A percentile compares a stretch with the other conserved stretches of the same genome.
phyloP scores from a whole-genome alignment of 2,113 vertebrate species.

The Lynx canadensis region DNA sequence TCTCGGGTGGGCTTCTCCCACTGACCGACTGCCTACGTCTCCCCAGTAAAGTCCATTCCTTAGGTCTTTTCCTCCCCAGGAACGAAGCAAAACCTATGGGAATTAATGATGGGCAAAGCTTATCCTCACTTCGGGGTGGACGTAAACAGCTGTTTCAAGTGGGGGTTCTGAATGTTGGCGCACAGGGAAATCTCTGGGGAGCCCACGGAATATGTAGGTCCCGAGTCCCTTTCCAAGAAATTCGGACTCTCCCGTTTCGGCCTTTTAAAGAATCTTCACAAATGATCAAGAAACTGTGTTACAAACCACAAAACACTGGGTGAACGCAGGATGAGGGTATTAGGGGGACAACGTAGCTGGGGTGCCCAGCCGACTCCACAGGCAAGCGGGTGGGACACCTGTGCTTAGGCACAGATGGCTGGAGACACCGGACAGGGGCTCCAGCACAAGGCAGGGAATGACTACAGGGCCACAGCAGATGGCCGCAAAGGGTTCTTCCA shows the following conservation, averaged over 20 bases:
- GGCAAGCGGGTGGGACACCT: fast-evolving
- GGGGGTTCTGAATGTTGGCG: fast-evolving
- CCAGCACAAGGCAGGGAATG: fast-evolving
- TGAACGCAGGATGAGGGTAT: fast-evolving
- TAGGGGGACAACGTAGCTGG: fast-evolving
- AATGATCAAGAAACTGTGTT: neutral
- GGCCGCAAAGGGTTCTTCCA: fast-evolving
- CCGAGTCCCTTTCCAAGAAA: neutral
- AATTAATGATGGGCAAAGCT: neutral
- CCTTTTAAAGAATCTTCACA: neutral
- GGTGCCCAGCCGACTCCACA: fast-evolving
- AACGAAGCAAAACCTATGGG: neutral
- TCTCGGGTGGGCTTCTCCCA: neutral
- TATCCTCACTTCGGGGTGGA: fast-evolving
- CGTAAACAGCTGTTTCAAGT: neutral
- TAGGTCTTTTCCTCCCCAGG: neutral
- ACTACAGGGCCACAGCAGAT: too few relatives aligned
- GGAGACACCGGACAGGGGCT: fast-evolving
- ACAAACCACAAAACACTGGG: too few relatives aligned
- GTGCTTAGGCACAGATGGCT: fast-evolving
- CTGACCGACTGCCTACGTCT: neutral
- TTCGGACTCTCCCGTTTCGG: neutral
- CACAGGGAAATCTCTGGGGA: fast-evolving
- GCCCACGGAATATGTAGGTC: neutral
- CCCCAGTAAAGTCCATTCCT: neutral